Percentiles rank a stretch among this genome's conserved stretches.
Conservation (phyloP, 92 coral and sea anemone species). For the Umimayanthus kanabou region DNA sequence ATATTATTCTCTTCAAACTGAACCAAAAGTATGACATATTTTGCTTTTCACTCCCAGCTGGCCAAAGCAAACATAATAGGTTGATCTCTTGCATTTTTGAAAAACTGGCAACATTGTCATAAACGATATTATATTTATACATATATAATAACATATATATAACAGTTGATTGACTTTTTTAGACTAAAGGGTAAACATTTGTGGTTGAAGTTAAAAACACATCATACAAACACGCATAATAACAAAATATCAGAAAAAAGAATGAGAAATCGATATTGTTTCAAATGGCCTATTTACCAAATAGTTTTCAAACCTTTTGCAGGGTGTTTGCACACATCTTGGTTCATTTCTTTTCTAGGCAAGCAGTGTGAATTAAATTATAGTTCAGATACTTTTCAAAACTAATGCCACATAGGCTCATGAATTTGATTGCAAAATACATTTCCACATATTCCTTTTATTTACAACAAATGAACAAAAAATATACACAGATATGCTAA, state of each 20-base stretch:
- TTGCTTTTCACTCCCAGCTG: neutral
- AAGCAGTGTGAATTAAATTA: neutral
- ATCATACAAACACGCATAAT: neutral
- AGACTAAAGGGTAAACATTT: neutral
- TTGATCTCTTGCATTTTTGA: neutral
- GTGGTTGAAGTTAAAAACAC: neutral
- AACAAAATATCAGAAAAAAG: neutral
- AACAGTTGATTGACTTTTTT: neutral
- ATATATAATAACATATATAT: no score
- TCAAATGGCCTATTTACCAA: neutral
- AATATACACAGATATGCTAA: neutral
- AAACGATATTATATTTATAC: no score
- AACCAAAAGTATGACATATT: neutral
- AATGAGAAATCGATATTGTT: neutral
- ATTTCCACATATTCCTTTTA: conserved; percentile 1
- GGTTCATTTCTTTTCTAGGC: conserved; percentile 22
- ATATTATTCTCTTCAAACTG: no score
- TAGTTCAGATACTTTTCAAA: neutral
- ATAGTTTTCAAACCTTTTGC: neutral
- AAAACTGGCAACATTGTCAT: no score
- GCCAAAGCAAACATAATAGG: neutral
- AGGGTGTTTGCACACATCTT: neutral
- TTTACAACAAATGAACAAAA: conserved; percentile 12
- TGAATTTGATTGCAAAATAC: conserved; percentile 5
- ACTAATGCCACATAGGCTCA: neutral